Base-by-base conservation (phyloP, 1,140 invertebrate genomes). In the Pseudobourletiella spinata region DNA sequence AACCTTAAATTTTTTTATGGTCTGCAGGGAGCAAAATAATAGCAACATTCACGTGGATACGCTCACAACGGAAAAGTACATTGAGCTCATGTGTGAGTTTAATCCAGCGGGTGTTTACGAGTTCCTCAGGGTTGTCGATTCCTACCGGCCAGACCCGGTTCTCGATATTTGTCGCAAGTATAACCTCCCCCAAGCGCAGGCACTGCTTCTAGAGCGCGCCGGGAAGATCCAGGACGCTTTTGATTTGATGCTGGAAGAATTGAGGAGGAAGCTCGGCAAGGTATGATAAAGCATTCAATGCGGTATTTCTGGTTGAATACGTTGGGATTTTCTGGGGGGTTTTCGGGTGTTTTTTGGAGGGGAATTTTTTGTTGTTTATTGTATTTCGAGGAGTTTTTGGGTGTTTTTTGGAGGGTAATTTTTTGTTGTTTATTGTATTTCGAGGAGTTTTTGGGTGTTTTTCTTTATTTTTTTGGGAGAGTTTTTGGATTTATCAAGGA, bases 71-170 rank as follows among this genome's bases (percentile, higher is more conserved):
- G 84, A 86, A 71, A 76, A 75, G 60, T 83, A 85, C 71, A 78
- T 90, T 48, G 79, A 83, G 52, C 75, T 89, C 2, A 81, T 88
- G 77, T 88, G 86, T 70, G 74, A 80, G 63, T 75, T 82, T 71
- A 78, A 83, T 51, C 77, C 81, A 1, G 71, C 75, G 26, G 74
- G 75, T 57, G 80, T 79, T n/a, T 74, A 56, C 66, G 73, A 67
- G 68, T 77, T 71, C 76, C 70, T 75, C 0, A 76, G 77, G 50
- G 73, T 72, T 35, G 70, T 76, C 48, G 73, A 76, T 14, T 74
- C 74, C 1, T 81, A 80, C 67, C 69, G 78, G 56, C 63, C 78
- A 15, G 76, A 80, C 55, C 67, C 77, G 62, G 75, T 76, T 72
- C 50, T 55, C 18, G 30, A 74, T 65, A 76, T 79, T 25, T 75